Percentiles rank a stretch among this genome's conserved stretches.
phyloP scores from a whole-genome alignment of 2,797 vertebrate genomes.

The Microctenopoma steveboyesi region DNA sequence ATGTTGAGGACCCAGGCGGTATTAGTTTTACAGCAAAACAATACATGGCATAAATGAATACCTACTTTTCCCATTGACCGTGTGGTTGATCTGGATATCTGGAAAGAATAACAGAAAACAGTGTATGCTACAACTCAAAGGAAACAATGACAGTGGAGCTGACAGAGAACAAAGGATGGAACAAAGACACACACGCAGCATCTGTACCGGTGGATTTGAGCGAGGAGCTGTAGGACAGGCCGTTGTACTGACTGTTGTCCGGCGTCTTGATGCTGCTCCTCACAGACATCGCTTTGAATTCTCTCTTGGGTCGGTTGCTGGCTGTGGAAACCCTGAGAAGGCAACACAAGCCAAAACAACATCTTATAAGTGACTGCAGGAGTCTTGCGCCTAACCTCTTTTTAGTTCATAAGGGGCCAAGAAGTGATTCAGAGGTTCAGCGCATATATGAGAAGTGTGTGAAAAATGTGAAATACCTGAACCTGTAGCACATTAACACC shows the following conservation, averaged over 20 bases:
- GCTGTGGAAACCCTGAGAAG: slow-evolving; percentile 84
- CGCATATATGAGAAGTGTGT: too few species aligned
- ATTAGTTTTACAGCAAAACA: background rate
- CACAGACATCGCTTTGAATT: slow-evolving; percentile 87
- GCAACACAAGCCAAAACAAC: background rate
- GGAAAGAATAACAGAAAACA: slow-evolving; percentile 53
- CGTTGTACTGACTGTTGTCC: slow-evolving; percentile 86
- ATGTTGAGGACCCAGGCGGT: too few species aligned
- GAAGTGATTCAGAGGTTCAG: too few species aligned
- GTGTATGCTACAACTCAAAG: slow-evolving; percentile 20
- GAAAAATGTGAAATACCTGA: too few species aligned
- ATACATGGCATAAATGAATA: slow-evolving; percentile 27
- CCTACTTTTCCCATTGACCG: slow-evolving; percentile 80
- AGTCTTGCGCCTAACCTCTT: background rate
- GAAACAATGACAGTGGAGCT: slow-evolving; percentile 16
- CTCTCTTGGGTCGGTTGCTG: slow-evolving; percentile 84
- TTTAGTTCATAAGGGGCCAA: too few species aligned
- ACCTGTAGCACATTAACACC: too few species aligned
- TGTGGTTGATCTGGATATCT: slow-evolving; percentile 75
- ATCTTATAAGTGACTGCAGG: background rate
- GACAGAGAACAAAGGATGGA: background rate
- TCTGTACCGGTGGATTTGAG: slow-evolving; percentile 84
- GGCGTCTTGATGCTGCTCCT: slow-evolving; percentile 79
- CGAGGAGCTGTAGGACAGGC: slow-evolving; percentile 82
- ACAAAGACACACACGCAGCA: background rate